Evolutionary conservation across 1,140 invertebrate genomes (phyloP).

Genomic region (Calephelis virginiensis): DNA sequence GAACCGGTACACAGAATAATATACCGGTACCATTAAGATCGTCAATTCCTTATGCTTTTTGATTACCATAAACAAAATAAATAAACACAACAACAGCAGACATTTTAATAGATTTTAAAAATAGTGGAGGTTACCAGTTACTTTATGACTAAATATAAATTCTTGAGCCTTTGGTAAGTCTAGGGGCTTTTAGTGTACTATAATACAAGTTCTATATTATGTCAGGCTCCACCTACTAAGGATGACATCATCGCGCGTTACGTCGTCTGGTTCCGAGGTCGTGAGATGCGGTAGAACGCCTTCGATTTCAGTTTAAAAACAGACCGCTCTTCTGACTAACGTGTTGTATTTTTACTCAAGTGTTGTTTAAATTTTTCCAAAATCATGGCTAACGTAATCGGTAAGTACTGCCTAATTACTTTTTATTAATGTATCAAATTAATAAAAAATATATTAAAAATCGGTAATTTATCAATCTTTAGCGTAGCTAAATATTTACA

Average conservation of each 20-base stretch:
- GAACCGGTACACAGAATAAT: too few species aligned
- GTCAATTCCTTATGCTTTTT: too few species aligned
- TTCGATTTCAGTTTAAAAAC: constrained; percentile 46
- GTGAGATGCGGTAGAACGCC: constrained; percentile 29
- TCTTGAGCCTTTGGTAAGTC: neutral
- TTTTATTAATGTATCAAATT: neutral
- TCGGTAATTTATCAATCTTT: neutral
- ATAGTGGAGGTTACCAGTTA: too few species aligned
- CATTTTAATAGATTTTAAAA: too few species aligned
- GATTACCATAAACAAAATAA: too few species aligned
- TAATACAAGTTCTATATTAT: constrained; percentile 18
- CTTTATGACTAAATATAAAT: too few species aligned
- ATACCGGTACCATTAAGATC: too few species aligned
- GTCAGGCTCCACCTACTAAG: constrained; percentile 21
- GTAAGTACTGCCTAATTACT: constrained; percentile 41
- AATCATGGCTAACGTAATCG: constrained; percentile 65
- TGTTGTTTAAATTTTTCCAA: constrained; percentile 36
- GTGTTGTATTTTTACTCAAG: constrained; percentile 33
- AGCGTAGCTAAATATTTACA: neutral
- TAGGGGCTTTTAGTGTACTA: neutral
- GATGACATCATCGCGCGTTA: constrained; percentile 60
- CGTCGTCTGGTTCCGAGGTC: constrained; percentile 42
- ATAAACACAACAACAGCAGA: too few species aligned
- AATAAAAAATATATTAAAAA: neutral
- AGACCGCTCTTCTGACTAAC: constrained; percentile 39